Conservation (phyloP, 2,888 invertebrate genomes). For the Phytoseiulus persimilis region DNA sequence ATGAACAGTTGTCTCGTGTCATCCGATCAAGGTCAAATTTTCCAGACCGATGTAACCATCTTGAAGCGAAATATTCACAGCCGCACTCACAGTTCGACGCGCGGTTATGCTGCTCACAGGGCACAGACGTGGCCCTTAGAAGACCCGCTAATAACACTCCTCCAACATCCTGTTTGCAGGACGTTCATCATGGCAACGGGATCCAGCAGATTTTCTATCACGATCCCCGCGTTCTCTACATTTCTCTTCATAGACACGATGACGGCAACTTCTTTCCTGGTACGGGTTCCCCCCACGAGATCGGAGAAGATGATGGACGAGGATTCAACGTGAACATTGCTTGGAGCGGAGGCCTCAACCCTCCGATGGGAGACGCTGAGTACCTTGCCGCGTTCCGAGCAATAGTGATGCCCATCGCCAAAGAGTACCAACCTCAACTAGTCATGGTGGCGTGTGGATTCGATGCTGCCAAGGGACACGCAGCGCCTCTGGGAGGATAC, state of each 20-base stretch:
- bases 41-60: too few species aligned
- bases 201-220: slow-evolving; percentile 97
- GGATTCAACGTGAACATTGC: slow-evolving; percentile 94
- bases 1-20: too few species aligned
- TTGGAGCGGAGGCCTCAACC: slow-evolving; percentile 80
- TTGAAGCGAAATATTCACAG: too few species aligned
- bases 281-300: slow-evolving; percentile 88
- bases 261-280: slow-evolving; percentile 99
- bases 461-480: slow-evolving; percentile 90
- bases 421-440: slow-evolving; percentile 80
- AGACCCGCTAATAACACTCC: not conserved
- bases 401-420: slow-evolving; percentile 89
- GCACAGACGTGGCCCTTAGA: too few species aligned
- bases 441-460: slow-evolving; percentile 96
- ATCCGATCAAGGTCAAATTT: too few species aligned
- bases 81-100: too few species aligned
- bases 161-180: slow-evolving; percentile 54
- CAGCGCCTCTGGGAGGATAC: slow-evolving; percentile 91
- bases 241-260: slow-evolving; percentile 97
- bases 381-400: slow-evolving; percentile 93
- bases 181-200: slow-evolving; percentile 96
- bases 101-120: too few species aligned
- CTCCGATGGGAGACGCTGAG: slow-evolving; percentile 84
- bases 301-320: slow-evolving; percentile 75
- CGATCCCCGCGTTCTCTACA: slow-evolving; percentile 84